Conservation (phyloP, 2,797 vertebrate species). For the Fistularia tabacaria region DNA sequence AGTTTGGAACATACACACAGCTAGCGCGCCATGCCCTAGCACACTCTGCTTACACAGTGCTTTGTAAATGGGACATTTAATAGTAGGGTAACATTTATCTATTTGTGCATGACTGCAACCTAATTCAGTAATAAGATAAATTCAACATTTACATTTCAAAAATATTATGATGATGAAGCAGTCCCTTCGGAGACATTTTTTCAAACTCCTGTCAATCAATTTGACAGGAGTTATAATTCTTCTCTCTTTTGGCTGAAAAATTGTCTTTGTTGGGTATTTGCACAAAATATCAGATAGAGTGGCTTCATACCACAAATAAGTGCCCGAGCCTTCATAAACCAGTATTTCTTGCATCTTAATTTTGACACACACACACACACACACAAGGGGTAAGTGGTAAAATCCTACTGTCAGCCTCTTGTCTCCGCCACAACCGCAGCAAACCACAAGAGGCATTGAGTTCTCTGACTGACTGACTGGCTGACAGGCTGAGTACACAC, state of each 20-base stretch:
- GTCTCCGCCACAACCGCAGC: conserved; percentile 44
- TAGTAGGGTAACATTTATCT: too few species aligned
- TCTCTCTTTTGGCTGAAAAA: background rate
- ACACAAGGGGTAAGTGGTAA: conserved; percentile 22
- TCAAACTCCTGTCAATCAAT: background rate
- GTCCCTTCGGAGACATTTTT: background rate
- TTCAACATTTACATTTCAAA: background rate
- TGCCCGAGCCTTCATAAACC: conserved; percentile 8
- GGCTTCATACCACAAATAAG: conserved; percentile 11
- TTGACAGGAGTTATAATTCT: background rate
- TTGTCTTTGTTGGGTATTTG: background rate
- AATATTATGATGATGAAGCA: background rate
- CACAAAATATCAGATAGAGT: background rate
- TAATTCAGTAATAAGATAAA: background rate
- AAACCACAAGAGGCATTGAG: conserved; percentile 47
- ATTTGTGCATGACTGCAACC: background rate
- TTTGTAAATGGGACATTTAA: too few species aligned
- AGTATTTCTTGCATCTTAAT: conserved; percentile 21
- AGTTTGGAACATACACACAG: too few species aligned
- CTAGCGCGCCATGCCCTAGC: too few species aligned
- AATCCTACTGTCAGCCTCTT: conserved; percentile 49
- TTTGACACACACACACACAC: background rate
- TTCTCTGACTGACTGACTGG: conserved; percentile 38
- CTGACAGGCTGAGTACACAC: conserved; percentile 8
- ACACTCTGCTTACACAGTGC: too few species aligned